phyloP scores from a whole-genome alignment of 2,888 invertebrate genomes.

The Hyposoter didymator region DNA sequence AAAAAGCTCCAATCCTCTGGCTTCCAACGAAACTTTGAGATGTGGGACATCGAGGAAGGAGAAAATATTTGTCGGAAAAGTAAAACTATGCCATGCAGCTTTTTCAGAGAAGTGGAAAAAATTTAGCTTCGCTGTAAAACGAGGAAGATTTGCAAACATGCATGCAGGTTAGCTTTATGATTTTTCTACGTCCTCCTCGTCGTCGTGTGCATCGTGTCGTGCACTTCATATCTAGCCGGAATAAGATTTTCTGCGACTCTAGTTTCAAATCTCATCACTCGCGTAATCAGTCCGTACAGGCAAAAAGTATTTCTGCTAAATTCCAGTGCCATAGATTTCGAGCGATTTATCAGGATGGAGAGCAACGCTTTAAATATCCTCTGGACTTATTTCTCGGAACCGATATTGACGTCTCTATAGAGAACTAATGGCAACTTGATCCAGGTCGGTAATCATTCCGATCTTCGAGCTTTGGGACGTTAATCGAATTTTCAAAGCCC shows the following conservation, averaged over 20 bases:
- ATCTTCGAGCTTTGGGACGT: constrained; percentile 78
- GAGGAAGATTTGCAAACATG: constrained; percentile 10
- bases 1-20: constrained; percentile 73
- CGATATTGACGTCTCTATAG: constrained; percentile 51
- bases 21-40: constrained; percentile 47
- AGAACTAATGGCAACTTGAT: constrained; percentile 66
- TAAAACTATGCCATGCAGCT: constrained; percentile 32
- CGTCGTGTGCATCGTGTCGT: background rate
- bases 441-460: constrained; percentile 77
- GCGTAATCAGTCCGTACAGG: constrained; percentile 8
- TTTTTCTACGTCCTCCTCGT: constrained; percentile 14
- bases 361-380: constrained; percentile 28
- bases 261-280: constrained; percentile 16
- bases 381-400: constrained; percentile 31
- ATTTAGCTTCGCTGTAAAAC: constrained; percentile 28
- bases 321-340: constrained; percentile 33
- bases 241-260: constrained; percentile 4
- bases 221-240: background rate
- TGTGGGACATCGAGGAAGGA: constrained; percentile 37
- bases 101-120: constrained; percentile 56
- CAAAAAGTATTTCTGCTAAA: constrained; percentile 29
- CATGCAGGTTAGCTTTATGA: constrained; percentile 20
- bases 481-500: constrained; percentile 81
- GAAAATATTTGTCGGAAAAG: constrained; percentile 44
- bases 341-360: constrained; percentile 8